Evolutionary conservation across 2,113 vertebrate species (phyloP).

Genomic region (Gasterosteus aculeatus): DNA sequence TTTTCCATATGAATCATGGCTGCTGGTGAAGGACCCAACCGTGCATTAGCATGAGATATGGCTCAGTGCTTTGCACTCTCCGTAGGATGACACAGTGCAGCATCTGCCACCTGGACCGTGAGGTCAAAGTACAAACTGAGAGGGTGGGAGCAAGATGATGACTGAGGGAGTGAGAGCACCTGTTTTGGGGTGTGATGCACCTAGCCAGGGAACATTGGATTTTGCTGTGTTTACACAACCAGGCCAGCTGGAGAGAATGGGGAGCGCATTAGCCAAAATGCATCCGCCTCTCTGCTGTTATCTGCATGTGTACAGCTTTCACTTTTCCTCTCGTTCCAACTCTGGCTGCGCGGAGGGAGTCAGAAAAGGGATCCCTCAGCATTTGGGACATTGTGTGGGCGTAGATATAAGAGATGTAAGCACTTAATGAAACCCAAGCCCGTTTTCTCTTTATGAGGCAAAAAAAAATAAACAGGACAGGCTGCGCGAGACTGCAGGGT

Average conservation of each 20-base stretch:
- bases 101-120: conserved; percentile 66
- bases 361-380: conserved; percentile 40
- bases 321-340: conserved; percentile 28
- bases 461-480: conserved; percentile 3
- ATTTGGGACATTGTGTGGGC: conserved; percentile 52
- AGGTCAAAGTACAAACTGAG: conserved; percentile 52
- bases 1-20: conserved; percentile 38
- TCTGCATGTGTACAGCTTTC: conserved; percentile 23
- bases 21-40: conserved; percentile 29
- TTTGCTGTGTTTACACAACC: conserved; percentile 41
- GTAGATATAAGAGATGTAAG: conserved; percentile 21
- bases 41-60: conserved; percentile 25
- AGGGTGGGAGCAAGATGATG: conserved; percentile 40
- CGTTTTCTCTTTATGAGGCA: conserved; percentile 12
- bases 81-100: conserved; percentile 11
- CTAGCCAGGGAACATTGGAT: conserved; percentile 42
- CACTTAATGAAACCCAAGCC: conserved; percentile 34
- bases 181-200: conserved; percentile 58
- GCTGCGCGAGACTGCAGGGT: conserved; percentile 30
- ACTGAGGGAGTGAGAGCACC: conserved; percentile 55
- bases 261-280: conserved; percentile 49
- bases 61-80: conserved; percentile 22
- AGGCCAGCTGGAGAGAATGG: conserved; percentile 66
- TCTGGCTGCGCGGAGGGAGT: conserved; percentile 32
- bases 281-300: conserved; percentile 17